Evolutionary conservation across 1,140 invertebrate genomes (phyloP), one percentile per base, ranked within the genome.

Genomic region (Venturia canescens): DNA sequence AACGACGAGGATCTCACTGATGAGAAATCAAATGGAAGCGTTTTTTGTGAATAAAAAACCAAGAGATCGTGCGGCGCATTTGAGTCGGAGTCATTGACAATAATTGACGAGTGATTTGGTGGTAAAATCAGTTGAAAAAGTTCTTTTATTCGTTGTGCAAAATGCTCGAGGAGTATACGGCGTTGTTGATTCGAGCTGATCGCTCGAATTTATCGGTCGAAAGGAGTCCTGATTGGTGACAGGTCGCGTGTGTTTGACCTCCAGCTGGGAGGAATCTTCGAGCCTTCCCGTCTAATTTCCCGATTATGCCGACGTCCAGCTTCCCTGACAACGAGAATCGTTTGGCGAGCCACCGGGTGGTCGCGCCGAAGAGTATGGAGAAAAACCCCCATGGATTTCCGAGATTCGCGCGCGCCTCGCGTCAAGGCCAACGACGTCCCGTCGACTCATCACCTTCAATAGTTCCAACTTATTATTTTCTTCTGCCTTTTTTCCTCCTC

Each of bases 171-270:
- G 72, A 76, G 79, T 7, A 23, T 26, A 26, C 13, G 27, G 4
- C 11, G 18, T 31, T 31, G 72, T 69, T 69, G 66, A 69, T 69
- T 69, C 66, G 66, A 69, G 13, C 66, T 69, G 31, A 79, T 80
- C 82, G 82, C 69, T 82, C 82, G 60, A 63, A 63, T 26, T 63
- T 63, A 79, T 80, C 82, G 82, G 80, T 82, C 82, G 83, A 38
- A 66, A 38, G 72, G 44, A 48, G 72, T 63, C 78, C 71, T 74
- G 80, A 71, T 53, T 75, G 79, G 23, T 75, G 50, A 53, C 50
- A 53, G 16, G 50, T 53, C 16, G n/a, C 21, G 66, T 69, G 66
- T 69, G 66, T 63, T 69, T 69, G 66, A 69, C 29, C 27, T 69
- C 66, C 27, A 69, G 66, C 66, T 69, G 66, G 16, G 66, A 34